phyloP scores from a whole-genome alignment of 92 coral and sea anemone genomes.

The Parazoanthus darwini region DNA sequence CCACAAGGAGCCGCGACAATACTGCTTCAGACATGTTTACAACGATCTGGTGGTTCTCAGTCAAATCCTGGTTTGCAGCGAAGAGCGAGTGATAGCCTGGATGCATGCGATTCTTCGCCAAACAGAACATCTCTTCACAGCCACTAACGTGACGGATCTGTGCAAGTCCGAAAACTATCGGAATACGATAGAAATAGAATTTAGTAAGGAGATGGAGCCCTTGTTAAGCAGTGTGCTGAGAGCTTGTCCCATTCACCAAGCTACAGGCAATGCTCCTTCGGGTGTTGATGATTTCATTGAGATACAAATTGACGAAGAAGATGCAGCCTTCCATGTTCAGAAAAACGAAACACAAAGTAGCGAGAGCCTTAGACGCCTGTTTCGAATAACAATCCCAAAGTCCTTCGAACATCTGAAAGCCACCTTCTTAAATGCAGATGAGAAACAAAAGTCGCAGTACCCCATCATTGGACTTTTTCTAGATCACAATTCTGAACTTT shows the following conservation, averaged over 20 bases:
- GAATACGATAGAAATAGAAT: constrained; percentile 8
- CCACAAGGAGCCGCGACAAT: constrained; percentile 41
- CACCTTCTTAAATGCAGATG: constrained; percentile 54
- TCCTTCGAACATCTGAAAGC: constrained; percentile 63
- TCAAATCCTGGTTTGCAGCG: constrained; percentile 61
- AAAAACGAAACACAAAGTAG: constrained; percentile 45
- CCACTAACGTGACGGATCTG: constrained; percentile 12
- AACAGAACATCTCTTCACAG: constrained; percentile 53
- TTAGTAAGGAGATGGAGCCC: constrained; percentile 15
- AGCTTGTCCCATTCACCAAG: neutral
- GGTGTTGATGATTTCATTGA: constrained; percentile 12
- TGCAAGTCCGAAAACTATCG: constrained; percentile 28
- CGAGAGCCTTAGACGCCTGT: constrained; percentile 65
- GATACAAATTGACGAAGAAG: constrained; percentile 68
- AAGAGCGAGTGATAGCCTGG: constrained; percentile 62
- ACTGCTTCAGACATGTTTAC: constrained; percentile 68
- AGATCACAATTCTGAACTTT: constrained; percentile 62
- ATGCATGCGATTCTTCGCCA: constrained; percentile 68
- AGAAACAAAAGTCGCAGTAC: constrained; percentile 55
- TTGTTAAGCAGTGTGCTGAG: neutral
- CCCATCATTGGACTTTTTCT: constrained; percentile 82
- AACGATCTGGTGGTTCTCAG: constrained; percentile 64
- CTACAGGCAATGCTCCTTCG: neutral
- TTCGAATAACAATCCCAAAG: constrained; percentile 71
- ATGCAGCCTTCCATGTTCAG: constrained; percentile 34